Evolutionary conservation across 2,797 vertebrate species (phyloP), one percentile per base, ranked within the genome.

Genomic region (Rallus crepitans): DNA sequence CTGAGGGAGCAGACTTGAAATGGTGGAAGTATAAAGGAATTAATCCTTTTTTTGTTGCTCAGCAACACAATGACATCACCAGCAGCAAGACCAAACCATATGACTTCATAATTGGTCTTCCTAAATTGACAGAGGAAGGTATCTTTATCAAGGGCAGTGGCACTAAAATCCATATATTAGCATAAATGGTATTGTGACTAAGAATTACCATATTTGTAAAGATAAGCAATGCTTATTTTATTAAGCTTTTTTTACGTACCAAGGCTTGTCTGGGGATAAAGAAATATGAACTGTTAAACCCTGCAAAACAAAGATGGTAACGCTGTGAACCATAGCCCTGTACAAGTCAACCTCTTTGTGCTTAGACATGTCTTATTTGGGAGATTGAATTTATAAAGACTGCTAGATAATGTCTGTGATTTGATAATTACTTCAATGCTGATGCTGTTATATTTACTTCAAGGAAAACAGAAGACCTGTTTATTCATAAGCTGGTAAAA

Each of bases 401-500:
- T 87, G 47, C 35, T 48, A 33, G 35, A 52, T 93, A 85, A 85
- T 56, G 25, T 37, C 18, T 91, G 30, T 86, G 53, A 87, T 88
- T 79, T 94, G 63, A 90, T 93, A 91, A 92, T 92, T 94, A 72
- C 50, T 91, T 93, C 57, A 89, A 12, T 68, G 33, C 35, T 91
- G 56, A 85, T 76, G 56, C 60, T 94, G 37, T 93, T 96, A 77
- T 71, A 89, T 82, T 93, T 94, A 71, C 52, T 70, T 84, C 60
- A 89, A 80, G 33, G 31, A 91, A 94, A 92, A 87, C 15, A 92
- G 53, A 86, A 78, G 19, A 4, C 47, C 60, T 87, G 12, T 75
- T 95, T 94, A 77, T 94, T 95, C 68, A 85, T 77, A 52, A 87
- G 31, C 39, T 93, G 56, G 80, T 86, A 81, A 93, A 93, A 92